Conservation (phyloP, 2,797 vertebrate genomes). For the Acipenser oxyrinchus region DNA sequence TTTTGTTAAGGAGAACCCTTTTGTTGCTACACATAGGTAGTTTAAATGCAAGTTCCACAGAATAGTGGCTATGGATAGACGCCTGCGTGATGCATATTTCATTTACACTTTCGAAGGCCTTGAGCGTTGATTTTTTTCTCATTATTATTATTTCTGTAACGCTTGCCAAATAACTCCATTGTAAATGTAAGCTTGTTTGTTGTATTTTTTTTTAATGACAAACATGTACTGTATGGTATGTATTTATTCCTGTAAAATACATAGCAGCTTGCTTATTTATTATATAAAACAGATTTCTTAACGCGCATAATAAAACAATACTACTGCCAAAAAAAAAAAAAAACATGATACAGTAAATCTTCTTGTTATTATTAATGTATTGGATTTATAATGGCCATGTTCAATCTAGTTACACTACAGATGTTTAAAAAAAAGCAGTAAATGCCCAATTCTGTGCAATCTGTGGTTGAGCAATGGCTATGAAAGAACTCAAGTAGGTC, state of each 20-base stretch:
- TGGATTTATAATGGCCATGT: too few species aligned
- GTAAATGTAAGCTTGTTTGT: not conserved
- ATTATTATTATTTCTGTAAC: not conserved
- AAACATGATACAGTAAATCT: too few species aligned
- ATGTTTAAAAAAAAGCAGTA: too few species aligned
- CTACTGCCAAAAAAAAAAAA: slow-evolving; percentile 26
- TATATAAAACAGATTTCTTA: slow-evolving; percentile 45
- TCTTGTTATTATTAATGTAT: not conserved
- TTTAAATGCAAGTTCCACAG: too few species aligned
- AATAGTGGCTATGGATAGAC: too few species aligned
- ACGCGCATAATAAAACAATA: slow-evolving; percentile 46
- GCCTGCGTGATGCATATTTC: not conserved
- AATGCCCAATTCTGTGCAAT: too few species aligned
- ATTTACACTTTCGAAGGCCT: not conserved
- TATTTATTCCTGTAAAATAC: slow-evolving; percentile 46
- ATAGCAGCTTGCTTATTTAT: slow-evolving; percentile 61
- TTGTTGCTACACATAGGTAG: not conserved
- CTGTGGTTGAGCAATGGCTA: too few species aligned
- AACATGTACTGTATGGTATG: slow-evolving; percentile 16
- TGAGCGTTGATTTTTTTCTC: not conserved
- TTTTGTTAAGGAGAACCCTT: not conserved
- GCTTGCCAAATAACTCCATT: not conserved
- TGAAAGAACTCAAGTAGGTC: not conserved
- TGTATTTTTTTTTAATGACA: slow-evolving; percentile 5
- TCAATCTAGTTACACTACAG: too few species aligned